Percentiles rank a stretch among this genome's conserved stretches.
Conservation (phyloP, 2,113 vertebrate species). For the Engystomops pustulosus region DNA sequence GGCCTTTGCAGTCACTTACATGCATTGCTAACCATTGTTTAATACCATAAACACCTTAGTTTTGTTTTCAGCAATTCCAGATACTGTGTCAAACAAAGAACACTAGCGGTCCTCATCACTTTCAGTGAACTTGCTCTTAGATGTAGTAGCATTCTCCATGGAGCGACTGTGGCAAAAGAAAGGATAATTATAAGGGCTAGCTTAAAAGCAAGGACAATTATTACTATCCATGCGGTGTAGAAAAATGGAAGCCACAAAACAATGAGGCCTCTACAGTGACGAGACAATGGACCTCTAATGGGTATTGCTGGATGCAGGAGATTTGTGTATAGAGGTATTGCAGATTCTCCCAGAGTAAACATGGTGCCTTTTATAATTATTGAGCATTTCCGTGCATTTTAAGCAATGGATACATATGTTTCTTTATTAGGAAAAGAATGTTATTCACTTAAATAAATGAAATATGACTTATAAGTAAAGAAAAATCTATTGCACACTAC, state of each 20-base stretch:
- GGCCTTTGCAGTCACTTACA: neutral
- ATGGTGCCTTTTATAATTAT: conserved; percentile 53
- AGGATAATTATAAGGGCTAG: conserved; percentile 48
- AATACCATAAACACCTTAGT: neutral
- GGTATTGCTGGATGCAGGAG: conserved; percentile 7
- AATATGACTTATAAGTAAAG: conserved; percentile 33
- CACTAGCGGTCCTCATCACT: neutral
- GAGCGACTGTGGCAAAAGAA: neutral
- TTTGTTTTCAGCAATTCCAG: neutral
- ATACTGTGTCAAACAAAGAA: neutral
- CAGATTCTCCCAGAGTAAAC: conserved; percentile 7
- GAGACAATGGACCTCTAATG: conserved; percentile 18
- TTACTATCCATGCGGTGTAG: neutral
- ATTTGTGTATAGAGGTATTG: neutral
- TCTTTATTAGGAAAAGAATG: neutral
- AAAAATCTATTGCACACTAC: conserved; percentile 2
- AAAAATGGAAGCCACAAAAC: neutral
- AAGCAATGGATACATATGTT: neutral
- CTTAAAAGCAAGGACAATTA: neutral
- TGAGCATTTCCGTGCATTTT: conserved; percentile 16
- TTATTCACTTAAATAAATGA: conserved; percentile 21
- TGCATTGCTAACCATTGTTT: neutral
- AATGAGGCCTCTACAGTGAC: conserved; percentile 5
- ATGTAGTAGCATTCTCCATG: neutral
- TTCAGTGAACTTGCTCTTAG: neutral